phyloP scores from a whole-genome alignment of 1,140 invertebrate species.

The Brachionus plicatilis region DNA sequence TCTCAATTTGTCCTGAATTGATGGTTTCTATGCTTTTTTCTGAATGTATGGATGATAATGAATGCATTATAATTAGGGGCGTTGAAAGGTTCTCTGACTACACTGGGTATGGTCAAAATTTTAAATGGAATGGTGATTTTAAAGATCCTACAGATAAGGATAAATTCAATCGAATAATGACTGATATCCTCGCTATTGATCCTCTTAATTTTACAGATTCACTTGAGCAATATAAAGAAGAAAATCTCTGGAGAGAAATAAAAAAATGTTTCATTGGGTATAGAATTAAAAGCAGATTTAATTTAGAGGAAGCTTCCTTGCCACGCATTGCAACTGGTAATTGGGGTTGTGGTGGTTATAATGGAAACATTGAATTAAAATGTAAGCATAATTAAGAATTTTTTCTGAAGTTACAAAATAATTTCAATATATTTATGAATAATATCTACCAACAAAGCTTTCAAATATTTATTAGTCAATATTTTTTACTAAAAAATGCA shows the following conservation, averaged over 20 bases:
- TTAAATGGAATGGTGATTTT: conserved; percentile 71
- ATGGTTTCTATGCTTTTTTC: conserved; percentile 80
- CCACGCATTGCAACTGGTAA: conserved; percentile 77
- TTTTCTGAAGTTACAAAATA: neutral
- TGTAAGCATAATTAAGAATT: neutral
- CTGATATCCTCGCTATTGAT: conserved; percentile 26
- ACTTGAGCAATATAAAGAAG: neutral
- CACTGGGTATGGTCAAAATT: conserved; percentile 73
- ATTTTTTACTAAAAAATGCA: too few relatives aligned
- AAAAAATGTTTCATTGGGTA: conserved; percentile 39
- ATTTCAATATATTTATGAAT: too few relatives aligned
- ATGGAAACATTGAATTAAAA: conserved; percentile 73
- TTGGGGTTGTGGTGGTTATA: conserved; percentile 93
- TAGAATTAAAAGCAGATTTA: neutral
- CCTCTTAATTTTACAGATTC: neutral
- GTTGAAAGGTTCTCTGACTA: conserved; percentile 79
- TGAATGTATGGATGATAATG: conserved; percentile 71
- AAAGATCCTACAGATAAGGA: conserved; percentile 58
- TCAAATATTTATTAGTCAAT: too few relatives aligned
- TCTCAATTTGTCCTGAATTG: conserved; percentile 90
- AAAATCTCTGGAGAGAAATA: neutral
- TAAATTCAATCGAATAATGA: conserved; percentile 32
- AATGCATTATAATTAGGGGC: conserved; percentile 69
- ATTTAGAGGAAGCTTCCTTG: neutral
- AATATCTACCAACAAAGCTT: too few relatives aligned